Evolutionary conservation across 2,113 vertebrate genomes (phyloP), one percentile per base, ranked within the genome.

Genomic region (Sceloporus tristichus): DNA sequence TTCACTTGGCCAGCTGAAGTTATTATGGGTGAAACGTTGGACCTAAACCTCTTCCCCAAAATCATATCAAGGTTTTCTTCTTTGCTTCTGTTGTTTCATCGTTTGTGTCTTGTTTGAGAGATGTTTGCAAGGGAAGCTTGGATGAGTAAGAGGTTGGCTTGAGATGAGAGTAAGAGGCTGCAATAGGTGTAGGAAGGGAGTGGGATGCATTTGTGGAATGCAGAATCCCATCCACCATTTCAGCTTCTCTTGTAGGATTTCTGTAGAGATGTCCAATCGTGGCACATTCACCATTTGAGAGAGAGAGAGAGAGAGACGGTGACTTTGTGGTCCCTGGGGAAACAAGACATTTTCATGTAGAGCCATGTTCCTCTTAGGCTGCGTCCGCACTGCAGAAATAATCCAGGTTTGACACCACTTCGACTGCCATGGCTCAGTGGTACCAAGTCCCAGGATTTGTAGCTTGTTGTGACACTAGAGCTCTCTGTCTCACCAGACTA

Each of bases 111-210:
- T 82, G 86, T 89, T 91, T 89, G 93, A 90, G 90, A 93, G 93
- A 90, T 81, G 48, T 85, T 92, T 92, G 92, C 79, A 87, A 91
- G 23, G 95, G 85, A 94, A 95, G 95, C 94, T 93, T 73, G 91
- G 91, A 84, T 89, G 88, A 5, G 4, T 48, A 48, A 48, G 48
- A 90, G 48, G 7, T 48, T 48, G 48, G 87, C 85, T 92, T 89
- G 59, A 23, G 93, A 34, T 34, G 34, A 82, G 79, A 91, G 93
- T 91, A 90, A 93, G 77, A 66, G 54, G 90, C 94, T 92, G 87
- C 75, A 85, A 91, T 89, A 93, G 92, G 90, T 65, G 53, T 84
- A 83, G 84, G 74, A 86, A 2, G 1, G 40, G 85, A 70, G 89
- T 18, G 93, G 91, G 87, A 93, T 92, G 90, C 65, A 79, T 89